These are phyloP conservation scores for Azemiops feae DNA, from an alignment of 2,113 vertebrate genomes.

Conservation along the genomic window DNA sequence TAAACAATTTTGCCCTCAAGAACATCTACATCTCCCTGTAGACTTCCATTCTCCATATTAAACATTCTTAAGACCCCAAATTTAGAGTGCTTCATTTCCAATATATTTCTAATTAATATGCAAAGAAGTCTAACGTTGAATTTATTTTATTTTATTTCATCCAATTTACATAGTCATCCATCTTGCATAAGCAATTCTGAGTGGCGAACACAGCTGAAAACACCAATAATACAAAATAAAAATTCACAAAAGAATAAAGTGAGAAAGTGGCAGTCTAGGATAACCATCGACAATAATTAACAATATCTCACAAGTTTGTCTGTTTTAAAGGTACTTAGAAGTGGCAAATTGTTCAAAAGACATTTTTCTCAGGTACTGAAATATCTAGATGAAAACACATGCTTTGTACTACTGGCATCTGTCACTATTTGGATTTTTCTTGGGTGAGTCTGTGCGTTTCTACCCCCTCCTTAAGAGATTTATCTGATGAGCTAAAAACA, in stretches of 20 bases:
- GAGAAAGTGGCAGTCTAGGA: neutral
- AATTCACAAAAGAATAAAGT: neutral
- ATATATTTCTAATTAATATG: neutral
- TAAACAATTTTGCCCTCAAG: neutral
- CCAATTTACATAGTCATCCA: neutral
- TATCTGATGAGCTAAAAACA: constrained; percentile 13
- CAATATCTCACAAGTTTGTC: neutral
- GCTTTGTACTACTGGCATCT: neutral
- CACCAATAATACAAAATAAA: neutral
- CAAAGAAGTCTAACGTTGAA: neutral
- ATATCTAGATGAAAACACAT: constrained; percentile 4
- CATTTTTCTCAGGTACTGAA: neutral
- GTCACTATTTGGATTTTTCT: neutral
- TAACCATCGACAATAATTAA: neutral
- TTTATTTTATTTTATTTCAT: neutral
- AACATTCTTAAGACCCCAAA: neutral
- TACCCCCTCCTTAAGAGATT: neutral
- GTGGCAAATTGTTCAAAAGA: neutral
- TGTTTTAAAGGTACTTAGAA: neutral
- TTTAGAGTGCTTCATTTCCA: neutral
- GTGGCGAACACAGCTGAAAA: neutral
- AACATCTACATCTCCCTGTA: neutral
- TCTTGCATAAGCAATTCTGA: no score
- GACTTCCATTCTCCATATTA: neutral
- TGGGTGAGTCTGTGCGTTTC: neutral